A percentile compares a stretch with the other conserved stretches of the same genome.
Conservation (phyloP, 2,888 invertebrate genomes). For the Phasia obesa region DNA sequence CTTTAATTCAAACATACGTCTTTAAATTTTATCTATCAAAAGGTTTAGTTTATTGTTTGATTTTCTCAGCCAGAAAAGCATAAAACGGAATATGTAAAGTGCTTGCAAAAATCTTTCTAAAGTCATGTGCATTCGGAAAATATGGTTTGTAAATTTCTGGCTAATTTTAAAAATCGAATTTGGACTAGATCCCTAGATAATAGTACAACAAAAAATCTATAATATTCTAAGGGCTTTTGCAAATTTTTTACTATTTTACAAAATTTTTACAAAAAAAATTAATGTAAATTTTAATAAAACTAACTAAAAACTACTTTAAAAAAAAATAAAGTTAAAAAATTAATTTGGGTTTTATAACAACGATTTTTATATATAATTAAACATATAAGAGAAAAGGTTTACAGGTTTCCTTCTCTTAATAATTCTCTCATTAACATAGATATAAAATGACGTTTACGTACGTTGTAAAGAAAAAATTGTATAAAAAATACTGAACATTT, state of each 20-base stretch:
- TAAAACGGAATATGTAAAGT: slow-evolving; percentile 23
- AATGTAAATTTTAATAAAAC: slow-evolving; percentile 8
- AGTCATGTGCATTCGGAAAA: slow-evolving; percentile 32
- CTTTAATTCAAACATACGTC: background rate
- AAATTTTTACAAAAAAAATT: background rate
- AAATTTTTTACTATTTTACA: background rate
- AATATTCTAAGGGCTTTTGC: too few relatives aligned
- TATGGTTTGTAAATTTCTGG: background rate
- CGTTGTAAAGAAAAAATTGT: slow-evolving; percentile 9
- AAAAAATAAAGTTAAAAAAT: background rate
- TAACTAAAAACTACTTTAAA: slow-evolving; percentile 17
- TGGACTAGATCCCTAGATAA: too few relatives aligned
- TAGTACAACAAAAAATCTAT: too few relatives aligned
- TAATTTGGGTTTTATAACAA: background rate
- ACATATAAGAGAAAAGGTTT: background rate
- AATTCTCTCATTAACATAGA: background rate
- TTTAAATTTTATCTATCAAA: background rate
- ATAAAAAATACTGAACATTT: slow-evolving; percentile 5
- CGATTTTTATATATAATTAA: background rate
- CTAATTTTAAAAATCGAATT: background rate
- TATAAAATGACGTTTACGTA: background rate
- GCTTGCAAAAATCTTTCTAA: slow-evolving; percentile 18
- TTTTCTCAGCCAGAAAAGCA: background rate
- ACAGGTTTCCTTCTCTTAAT: background rate
- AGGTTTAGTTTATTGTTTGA: background rate